Conservation (phyloP, 2,797 vertebrate genomes). For the Bovichtus diacanthus region DNA sequence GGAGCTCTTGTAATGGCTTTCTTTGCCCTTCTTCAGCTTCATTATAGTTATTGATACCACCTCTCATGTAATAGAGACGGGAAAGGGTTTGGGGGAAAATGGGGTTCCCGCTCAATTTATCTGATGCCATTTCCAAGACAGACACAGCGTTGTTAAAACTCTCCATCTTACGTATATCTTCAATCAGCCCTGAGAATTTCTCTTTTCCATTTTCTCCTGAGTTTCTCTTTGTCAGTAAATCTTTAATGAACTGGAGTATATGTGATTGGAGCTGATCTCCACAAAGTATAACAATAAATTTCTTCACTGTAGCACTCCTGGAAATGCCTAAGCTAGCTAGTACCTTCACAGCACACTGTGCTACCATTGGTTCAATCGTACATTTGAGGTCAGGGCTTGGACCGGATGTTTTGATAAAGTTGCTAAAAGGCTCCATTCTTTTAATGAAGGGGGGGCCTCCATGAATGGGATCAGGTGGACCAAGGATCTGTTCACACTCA, state of each 20-base stretch:
- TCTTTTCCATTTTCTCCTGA: accelerated
- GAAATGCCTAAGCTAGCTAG: accelerated
- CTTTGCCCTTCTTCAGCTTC: conserved; percentile 31
- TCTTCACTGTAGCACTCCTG: neutral
- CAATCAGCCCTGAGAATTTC: conserved; percentile 44
- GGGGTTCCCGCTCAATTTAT: accelerated
- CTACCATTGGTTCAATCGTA: accelerated
- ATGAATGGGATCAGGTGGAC: conserved; percentile 59
- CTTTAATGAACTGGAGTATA: neutral
- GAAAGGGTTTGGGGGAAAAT: conserved; percentile 41
- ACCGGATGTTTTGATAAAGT: neutral
- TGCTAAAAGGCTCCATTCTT: conserved; percentile 27
- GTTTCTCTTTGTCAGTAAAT: conserved; percentile 52
- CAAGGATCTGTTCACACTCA: conserved; percentile 59
- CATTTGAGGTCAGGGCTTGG: accelerated
- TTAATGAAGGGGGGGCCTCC: conserved; percentile 53
- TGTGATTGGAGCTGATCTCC: accelerated
- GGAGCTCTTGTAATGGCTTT: neutral
- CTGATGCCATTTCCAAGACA: neutral
- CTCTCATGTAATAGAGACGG: conserved; percentile 10
- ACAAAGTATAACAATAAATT: neutral
- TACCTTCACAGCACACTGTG: accelerated
- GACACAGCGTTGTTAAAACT: accelerated
- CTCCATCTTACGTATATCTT: neutral
- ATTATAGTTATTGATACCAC: accelerated